phyloP scores from a whole-genome alignment of 1,140 invertebrate species.

The Drosophila elegans region DNA sequence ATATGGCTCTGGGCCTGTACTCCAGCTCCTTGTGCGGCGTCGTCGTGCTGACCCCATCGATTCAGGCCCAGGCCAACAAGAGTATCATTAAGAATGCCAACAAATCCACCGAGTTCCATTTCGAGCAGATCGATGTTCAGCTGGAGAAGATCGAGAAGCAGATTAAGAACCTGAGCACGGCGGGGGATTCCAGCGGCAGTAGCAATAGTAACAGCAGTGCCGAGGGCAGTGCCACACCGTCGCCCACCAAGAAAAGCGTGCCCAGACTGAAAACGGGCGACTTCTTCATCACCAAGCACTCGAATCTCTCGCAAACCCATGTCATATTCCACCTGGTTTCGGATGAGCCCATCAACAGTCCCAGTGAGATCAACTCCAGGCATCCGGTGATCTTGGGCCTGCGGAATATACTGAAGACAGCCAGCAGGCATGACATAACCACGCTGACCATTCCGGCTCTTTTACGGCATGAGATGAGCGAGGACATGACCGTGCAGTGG shows the following conservation, averaged over 20 bases:
- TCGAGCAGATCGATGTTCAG: constrained; percentile 89
- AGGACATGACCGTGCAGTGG: constrained; percentile 99
- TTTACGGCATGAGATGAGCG: constrained; percentile 96
- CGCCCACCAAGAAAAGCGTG: constrained; percentile 71
- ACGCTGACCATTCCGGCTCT: constrained; percentile 97
- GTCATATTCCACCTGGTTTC: constrained; percentile 97
- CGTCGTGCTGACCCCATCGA: constrained; percentile 93
- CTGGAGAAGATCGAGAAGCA: constrained; percentile 90
- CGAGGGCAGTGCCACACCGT: constrained; percentile 56
- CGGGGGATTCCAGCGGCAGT: constrained; percentile 57
- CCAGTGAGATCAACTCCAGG: constrained; percentile 96
- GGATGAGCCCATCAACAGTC: constrained; percentile 89
- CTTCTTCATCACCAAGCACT: constrained; percentile 97
- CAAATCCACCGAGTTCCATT: constrained; percentile 84
- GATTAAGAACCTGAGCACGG: constrained; percentile 83
- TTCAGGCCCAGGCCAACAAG: constrained; percentile 76
- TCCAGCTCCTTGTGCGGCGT: constrained; percentile 95
- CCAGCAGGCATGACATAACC: constrained; percentile 96
- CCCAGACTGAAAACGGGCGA: constrained; percentile 93
- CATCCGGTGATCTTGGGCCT: constrained; percentile 98
- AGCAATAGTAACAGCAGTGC: constrained; percentile 48
- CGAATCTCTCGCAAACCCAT: constrained; percentile 97
- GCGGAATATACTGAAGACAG: constrained; percentile 97
- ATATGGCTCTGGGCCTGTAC: constrained; percentile 97
- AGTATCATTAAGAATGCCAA: constrained; percentile 82